Base-by-base conservation (phyloP, 1,140 invertebrate genomes). In the Bacillus rossius region DNA sequence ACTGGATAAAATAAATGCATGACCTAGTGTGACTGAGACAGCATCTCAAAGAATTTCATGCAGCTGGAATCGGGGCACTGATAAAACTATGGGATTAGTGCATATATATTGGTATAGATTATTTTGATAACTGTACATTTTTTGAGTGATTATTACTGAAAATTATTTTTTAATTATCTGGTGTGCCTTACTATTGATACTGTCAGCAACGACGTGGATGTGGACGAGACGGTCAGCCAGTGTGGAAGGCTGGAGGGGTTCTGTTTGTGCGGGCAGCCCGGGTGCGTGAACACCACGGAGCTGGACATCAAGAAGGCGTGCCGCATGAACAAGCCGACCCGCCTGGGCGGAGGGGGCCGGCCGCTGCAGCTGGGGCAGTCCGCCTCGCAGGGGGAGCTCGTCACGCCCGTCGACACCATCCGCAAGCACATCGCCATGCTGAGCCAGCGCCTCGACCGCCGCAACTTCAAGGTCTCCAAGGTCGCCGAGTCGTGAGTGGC, bases 211-310 rank as follows among this genome's bases (percentile, higher is more conserved):
- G n/a, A n/a, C n/a, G n/a, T n/a, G n/a, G n/a, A n/a, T n/a, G n/a
- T n/a, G n/a, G n/a, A n/a, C n/a, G n/a, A n/a, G n/a, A n/a, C n/a
- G n/a, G n/a, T n/a, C n/a, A n/a, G n/a, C n/a, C n/a, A n/a, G n/a
- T n/a, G n/a, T n/a, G n/a, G n/a, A n/a, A n/a, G n/a, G n/a, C n/a
- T n/a, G n/a, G n/a, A n/a, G n/a, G n/a, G n/a, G n/a, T n/a, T n/a
- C n/a, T 34, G 10, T 34, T 10, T 34, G 29, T 34, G 29, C 29
- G 29, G 29, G 29, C 68, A 95, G 91, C 97, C 97, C 37, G 96
- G 96, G 20, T 98, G 94, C 77, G 94, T 99, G 3, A 99, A 99
- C 76, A 99, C 97, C 8, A 99, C 96, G 1, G 97, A 99, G 77
- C 82, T 98, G 69, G 95, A 98, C 75, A 96, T 97, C 34, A 96